Base-by-base conservation (phyloP, 2,113 vertebrate species). In the Toxotes chatareus region DNA sequence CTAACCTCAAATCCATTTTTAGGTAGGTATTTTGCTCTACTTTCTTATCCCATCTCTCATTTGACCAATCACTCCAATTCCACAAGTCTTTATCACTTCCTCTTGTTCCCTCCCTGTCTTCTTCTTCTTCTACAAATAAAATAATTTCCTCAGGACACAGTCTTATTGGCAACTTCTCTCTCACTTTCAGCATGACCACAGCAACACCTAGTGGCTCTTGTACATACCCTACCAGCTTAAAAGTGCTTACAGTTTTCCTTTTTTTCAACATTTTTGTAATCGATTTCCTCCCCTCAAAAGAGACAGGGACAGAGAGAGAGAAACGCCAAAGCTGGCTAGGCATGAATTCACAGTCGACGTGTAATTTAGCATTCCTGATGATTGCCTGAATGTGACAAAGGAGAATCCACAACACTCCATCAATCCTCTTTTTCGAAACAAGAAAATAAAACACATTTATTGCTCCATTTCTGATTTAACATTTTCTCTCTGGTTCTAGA, bases 391-490 rank as follows among this genome's bases (percentile, higher is more conserved):
- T 82, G 85, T 86, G 66, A 88, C 80, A 82, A 78, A 80, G 84
- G 80, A 91, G 90, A 88, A 94, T 69, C 69, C 70, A 68, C 75
- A 71, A 59, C 73, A 88, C 81, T 76, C 72, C 79, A 59, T 85
- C 49, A 19, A 79, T 85, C 79, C 67, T 87, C 73, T 70, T 74
- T 76, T 73, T 73, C 56, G 42, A 84, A 92, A 88, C 89, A 90
- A 88, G 87, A 94, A 94, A 93, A 92, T 83, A 93, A 93, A 93
- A 93, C 87, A 91, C 85, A 91, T 93, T 94, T 95, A 96, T 95
- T 96, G 94, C 95, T 95, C 91, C 92, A 91, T 93, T 93, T 95
- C 91, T 90, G 89, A 94, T 92, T 90, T 81, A 90, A 91, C 88
- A 86, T 93, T 87, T 91, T 93, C 86, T 94, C 83, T 94, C 91